These are phyloP conservation scores for Drosophila persimilis DNA, from an alignment of 1,140 invertebrate genomes.

Conservation along the genomic window DNA sequence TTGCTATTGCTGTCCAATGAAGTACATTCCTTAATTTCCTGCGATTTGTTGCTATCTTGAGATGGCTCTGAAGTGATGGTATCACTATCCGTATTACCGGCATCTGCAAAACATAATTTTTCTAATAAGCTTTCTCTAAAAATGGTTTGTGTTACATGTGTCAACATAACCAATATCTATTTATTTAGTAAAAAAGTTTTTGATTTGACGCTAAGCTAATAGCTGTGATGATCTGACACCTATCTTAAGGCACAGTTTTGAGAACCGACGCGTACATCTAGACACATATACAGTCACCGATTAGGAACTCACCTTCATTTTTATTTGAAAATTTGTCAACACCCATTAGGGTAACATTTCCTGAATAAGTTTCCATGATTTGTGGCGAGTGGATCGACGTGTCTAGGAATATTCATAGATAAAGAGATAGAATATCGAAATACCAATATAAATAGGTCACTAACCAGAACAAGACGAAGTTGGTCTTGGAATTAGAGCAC, in stretches of 20 bases:
- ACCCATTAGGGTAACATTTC: slow-evolving; percentile 50
- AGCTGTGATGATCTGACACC: too few species aligned
- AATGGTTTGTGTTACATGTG: too few species aligned
- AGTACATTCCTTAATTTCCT: slow-evolving; percentile 33
- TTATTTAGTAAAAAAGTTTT: too few species aligned
- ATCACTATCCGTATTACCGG: slow-evolving; percentile 64
- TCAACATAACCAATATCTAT: too few species aligned
- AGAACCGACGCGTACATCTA: too few species aligned
- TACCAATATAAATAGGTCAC: background rate
- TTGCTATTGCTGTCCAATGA: slow-evolving; percentile 72
- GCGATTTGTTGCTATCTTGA: slow-evolving; percentile 54
- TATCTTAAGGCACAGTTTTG: too few species aligned
- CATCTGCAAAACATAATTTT: slow-evolving; percentile 40
- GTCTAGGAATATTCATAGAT: slow-evolving; percentile 39
- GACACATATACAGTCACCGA: too few species aligned
- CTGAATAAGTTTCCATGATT: slow-evolving; percentile 52
- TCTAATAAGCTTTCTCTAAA: background rate
- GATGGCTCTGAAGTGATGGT: slow-evolving; percentile 73
- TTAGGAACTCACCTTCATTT: slow-evolving; percentile 38
- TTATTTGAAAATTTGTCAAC: slow-evolving; percentile 57
- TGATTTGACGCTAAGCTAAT: too few species aligned
- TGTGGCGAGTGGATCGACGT: slow-evolving; percentile 65
- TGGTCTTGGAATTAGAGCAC: slow-evolving; percentile 41
- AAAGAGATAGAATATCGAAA: background rate
- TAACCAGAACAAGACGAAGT: slow-evolving; percentile 74